These are phyloP conservation scores for Drosophila melanica DNA, from an alignment of 1,140 invertebrate species.

Conservation along the genomic window DNA sequence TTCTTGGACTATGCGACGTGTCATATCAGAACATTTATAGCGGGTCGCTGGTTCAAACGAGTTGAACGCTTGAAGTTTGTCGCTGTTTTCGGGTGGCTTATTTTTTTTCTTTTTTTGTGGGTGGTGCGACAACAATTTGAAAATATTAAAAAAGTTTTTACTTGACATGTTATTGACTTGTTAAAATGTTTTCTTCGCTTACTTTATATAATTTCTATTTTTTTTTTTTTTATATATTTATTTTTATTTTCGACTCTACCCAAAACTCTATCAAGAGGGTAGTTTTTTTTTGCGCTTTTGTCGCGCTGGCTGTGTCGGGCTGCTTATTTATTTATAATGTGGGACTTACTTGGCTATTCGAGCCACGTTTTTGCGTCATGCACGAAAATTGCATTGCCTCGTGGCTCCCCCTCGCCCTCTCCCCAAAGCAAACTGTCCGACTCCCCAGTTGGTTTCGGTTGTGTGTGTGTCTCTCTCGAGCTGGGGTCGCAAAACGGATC, in stretches of 20 bases:
- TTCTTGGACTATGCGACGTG: slow-evolving; percentile 4
- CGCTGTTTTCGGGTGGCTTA: neutral
- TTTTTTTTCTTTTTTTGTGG: neutral
- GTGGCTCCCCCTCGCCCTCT: neutral
- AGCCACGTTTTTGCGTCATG: slow-evolving; percentile 78
- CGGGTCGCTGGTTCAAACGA: slow-evolving; percentile 41
- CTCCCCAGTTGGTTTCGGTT: neutral
- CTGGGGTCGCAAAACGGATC: slow-evolving; percentile 63
- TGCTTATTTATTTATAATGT: slow-evolving; percentile 83
- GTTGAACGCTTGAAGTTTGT: slow-evolving; percentile 41
- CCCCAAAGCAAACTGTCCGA: neutral
- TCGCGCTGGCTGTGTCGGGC: slow-evolving; percentile 47
- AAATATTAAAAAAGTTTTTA: slow-evolving; percentile 82
- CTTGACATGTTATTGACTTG: slow-evolving; percentile 83
- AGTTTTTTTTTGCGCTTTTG: slow-evolving; percentile 28
- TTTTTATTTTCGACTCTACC: slow-evolving; percentile 1
- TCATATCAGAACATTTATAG: slow-evolving; percentile 1
- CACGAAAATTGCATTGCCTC: slow-evolving; percentile 79
- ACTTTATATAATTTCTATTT: slow-evolving; percentile 64
- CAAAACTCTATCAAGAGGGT: slow-evolving; percentile 34
- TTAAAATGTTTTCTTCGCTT: slow-evolving; percentile 78
- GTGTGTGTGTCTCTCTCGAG: neutral
- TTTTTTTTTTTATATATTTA: slow-evolving; percentile 10
- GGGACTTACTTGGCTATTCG: slow-evolving; percentile 76
- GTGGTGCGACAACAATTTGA: slow-evolving; percentile 66